phyloP scores from a whole-genome alignment of 2,888 invertebrate species.

The Hypomecis atomaria region DNA sequence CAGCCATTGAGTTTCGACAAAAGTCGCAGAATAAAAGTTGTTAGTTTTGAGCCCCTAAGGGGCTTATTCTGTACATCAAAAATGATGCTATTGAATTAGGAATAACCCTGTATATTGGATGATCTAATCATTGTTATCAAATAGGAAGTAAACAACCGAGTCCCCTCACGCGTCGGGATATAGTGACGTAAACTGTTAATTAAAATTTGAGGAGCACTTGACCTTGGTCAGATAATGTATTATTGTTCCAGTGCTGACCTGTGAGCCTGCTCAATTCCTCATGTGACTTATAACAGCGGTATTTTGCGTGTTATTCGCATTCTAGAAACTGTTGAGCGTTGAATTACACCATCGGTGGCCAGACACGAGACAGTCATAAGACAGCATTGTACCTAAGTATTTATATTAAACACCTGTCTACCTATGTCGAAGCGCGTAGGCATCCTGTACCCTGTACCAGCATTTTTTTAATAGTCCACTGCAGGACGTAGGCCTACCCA shows the following conservation, averaged over 20 bases:
- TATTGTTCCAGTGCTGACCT: slow-evolving; percentile 52
- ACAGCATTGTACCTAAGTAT: neutral
- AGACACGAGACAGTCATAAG: slow-evolving; percentile 8
- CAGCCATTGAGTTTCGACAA: no score
- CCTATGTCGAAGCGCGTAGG: no score
- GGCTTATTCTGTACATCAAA: no score
- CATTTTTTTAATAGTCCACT: no score
- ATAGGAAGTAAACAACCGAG: slow-evolving; percentile 21
- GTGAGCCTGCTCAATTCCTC: slow-evolving; percentile 49
- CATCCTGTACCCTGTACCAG: no score
- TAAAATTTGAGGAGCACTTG: slow-evolving; percentile 55
- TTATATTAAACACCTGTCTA: no score
- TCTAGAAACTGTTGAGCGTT: slow-evolving; percentile 47
- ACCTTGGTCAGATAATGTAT: slow-evolving; percentile 68
- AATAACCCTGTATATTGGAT: no score
- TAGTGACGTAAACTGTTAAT: slow-evolving; percentile 46
- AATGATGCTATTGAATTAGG: no score
- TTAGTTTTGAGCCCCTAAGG: no score
- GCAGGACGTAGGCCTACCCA: no score
- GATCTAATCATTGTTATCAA: neutral
- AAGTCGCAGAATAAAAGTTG: no score
- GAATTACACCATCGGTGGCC: slow-evolving; percentile 33
- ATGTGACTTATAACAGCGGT: slow-evolving; percentile 52
- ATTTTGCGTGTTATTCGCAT: slow-evolving; percentile 42
- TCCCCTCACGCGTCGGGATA: neutral